Evolutionary conservation across 92 coral and sea anemone species (phyloP), one percentile per base, ranked within the genome.

Genomic region (Scolanthus callimorphus): DNA sequence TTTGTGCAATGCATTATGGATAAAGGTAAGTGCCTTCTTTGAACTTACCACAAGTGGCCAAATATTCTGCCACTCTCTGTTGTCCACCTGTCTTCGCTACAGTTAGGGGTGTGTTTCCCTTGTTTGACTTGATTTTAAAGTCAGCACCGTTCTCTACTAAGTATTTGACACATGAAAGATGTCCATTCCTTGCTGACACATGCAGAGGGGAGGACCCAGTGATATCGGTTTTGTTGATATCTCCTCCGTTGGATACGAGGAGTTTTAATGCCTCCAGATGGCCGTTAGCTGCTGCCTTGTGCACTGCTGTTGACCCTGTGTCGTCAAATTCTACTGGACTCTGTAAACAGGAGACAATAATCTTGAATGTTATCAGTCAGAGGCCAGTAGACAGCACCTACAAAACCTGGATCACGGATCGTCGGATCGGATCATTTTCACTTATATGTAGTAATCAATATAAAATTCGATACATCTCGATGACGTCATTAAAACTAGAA

Each of bases 101-200:
- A 39, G 57, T 38, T 64, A 82, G 37, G 1, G 95, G 79, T 11
- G 95, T 82, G 73, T 87, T 87, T 25, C 95, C 95, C 55, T 87
- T 87, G 56, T 73, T 82, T 29, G 95, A 87, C 64, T 73, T 84
- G 50, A 70, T 11, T 28, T 67, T 83, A 45, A 69, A 60, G 68
- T 92, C 94, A 20, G 84, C 96, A 0, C 98, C 98, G 25, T 77
- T 78, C 57, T 69, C 85, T 11, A 89, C 88, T 45, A 92, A 65
- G 58, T 73, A 81, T 76, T 84, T 84, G 24, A 92, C 88, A 31
- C 96, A 88, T 0, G 76, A 20, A 55, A 88, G 71, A 65, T 88
- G 96, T 0, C 98, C 98, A 88, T 88, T 92, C 25, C 95, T 49
- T 49, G 98, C 89, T 0, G 96, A 90, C 1, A 79, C 83, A 73